Base-by-base conservation (phyloP, 2,888 invertebrate genomes). In the Girardia tigrina region DNA sequence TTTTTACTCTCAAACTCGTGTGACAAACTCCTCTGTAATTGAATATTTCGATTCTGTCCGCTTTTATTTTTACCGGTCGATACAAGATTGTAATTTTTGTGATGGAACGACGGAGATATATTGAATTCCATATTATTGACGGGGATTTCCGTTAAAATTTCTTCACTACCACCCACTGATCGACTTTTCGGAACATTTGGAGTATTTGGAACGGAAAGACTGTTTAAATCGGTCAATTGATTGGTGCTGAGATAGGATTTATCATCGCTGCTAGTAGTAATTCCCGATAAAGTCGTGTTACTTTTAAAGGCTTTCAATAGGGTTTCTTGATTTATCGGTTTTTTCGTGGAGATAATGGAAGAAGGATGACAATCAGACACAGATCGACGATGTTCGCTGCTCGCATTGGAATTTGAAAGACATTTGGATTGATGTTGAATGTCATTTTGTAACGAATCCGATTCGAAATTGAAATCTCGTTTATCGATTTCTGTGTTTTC, bases 241-340 rank as follows among this genome's bases (percentile, higher is more conserved):
- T 56, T 56, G 4, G 56, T 56, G n/a, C 56, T 56, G 56, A 56
- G 56, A 56, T 56, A 56, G n/a, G 56, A 56, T 56, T 56, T 56
- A 56, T 56, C 56, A 56, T 56, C 56, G n/a, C 2, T 56, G 56
- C 56, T 20, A 6, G n/a, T 56, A 6, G n/a, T 56, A 23, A 56
- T 56, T 23, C 56, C 56, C 23, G 56, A 56, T 56, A 56, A 16
- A 4, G 56, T 56, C 23, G 56, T 56, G 56, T 56, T 56, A 16
- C 56, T 56, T 56, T 56, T 56, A 56, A 56, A 56, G 56, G 56
- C 56, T n/a, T 56, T 56, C 56, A 56, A 56, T 56, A 56, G 56
- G 23, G 56, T 56, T 56, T 56, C 56, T 56, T 56, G 56, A 16
- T 56, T 56, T 4, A 56, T 23, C 23, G 56, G 56, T 16, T 56